These are phyloP conservation scores for Lepidocolaptes lacrymiger DNA, from an alignment of 2,797 vertebrate species.

Conservation along the genomic window DNA sequence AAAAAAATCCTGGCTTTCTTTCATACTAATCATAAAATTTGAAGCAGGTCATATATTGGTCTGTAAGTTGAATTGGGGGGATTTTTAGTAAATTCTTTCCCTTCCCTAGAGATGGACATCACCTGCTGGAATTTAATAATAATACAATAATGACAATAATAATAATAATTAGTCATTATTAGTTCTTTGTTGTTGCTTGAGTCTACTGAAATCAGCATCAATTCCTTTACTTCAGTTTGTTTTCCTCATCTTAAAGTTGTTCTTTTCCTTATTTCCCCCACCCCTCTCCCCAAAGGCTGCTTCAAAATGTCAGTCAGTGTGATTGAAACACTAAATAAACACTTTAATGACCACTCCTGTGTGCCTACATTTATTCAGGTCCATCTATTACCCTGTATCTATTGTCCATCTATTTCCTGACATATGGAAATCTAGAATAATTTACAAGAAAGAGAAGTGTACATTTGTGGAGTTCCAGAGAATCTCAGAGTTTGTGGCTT, in stretches of 20 bases:
- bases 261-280: not conserved
- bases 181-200: not conserved
- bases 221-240: not conserved
- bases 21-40: not conserved
- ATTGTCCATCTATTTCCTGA: not conserved
- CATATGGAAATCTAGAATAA: not conserved
- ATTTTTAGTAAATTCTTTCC: not conserved
- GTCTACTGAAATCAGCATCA: not conserved
- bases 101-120: not conserved
- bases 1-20: not conserved
- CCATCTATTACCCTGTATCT: accelerated
- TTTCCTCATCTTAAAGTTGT: not conserved
- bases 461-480: not conserved
- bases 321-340: not conserved
- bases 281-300: accelerated
- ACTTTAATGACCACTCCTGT: not conserved
- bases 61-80: not conserved
- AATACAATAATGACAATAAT: not conserved
- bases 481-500: not conserved
- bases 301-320: not conserved
- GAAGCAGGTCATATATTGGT: accelerated
- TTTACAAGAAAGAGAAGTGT: not conserved
- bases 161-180: not conserved
- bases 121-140: not conserved
- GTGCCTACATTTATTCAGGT: not conserved